A percentile compares a stretch with the other conserved stretches of the same genome.
phyloP scores from a whole-genome alignment of 92 coral and sea anemone species.

The Parazoanthus swiftii region DNA sequence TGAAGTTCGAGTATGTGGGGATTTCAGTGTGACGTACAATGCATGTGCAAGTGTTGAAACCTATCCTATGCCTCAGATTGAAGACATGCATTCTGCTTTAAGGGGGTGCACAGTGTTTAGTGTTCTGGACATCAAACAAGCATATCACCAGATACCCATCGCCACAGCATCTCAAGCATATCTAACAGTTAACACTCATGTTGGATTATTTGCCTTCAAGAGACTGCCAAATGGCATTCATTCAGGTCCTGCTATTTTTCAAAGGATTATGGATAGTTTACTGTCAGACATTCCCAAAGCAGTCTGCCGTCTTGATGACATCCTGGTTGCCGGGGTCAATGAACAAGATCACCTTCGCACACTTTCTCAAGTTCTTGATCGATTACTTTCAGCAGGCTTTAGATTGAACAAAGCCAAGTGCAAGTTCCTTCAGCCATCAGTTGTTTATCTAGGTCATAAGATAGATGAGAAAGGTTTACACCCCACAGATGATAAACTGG shows the following conservation, averaged over 20 bases:
- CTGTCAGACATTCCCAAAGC: conserved; percentile 48
- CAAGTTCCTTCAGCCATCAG: conserved; percentile 46
- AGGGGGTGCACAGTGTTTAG: conserved; percentile 51
- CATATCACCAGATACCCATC: conserved; percentile 39
- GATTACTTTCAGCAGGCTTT: conserved; percentile 35
- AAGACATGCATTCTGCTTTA: conserved; percentile 59
- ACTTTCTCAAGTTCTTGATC: conserved; percentile 48
- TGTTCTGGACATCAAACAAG: conserved; percentile 40
- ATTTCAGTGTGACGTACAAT: conserved; percentile 65
- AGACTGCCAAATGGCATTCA: conserved; percentile 43
- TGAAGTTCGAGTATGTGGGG: conserved; percentile 63
- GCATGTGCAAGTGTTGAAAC: conserved; percentile 56
- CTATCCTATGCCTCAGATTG: conserved; percentile 47
- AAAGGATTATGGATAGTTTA: conserved; percentile 49
- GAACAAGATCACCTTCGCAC: conserved; percentile 52
- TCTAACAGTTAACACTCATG: conserved; percentile 31
- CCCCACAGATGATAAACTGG: conserved; percentile 28
- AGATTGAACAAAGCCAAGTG: conserved; percentile 47
- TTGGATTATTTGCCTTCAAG: conserved; percentile 39
- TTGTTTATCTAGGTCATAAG: conserved; percentile 42
- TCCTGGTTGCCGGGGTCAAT: conserved; percentile 53
- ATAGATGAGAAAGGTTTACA: conserved; percentile 44
- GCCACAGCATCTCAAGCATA: conserved; percentile 29
- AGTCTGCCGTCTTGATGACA: conserved; percentile 51
- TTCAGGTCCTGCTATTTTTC: conserved; percentile 43